These are phyloP conservation scores for Chironex yamaguchii DNA, from an alignment of 30 jellyfish, hydroid and myxozoan genomes.

Conservation along the genomic window DNA sequence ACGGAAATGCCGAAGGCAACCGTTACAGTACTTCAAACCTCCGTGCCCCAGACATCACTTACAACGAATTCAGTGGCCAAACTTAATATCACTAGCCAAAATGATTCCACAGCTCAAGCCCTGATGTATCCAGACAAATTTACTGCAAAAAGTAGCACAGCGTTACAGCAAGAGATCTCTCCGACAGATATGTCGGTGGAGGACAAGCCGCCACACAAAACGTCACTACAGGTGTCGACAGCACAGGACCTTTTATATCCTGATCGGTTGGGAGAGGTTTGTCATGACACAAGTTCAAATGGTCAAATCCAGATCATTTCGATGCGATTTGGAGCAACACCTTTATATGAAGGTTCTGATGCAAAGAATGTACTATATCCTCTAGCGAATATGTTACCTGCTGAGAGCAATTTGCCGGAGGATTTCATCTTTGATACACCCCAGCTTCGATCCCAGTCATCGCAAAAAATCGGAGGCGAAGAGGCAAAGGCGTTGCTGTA, in stretches of 20 bases:
- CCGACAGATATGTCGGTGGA: not conserved
- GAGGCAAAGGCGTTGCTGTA: conserved; percentile 66
- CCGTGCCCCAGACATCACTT: not conserved
- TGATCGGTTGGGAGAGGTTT: too few relatives aligned
- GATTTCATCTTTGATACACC: not conserved
- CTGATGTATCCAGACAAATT: not conserved
- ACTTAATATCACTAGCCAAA: too few relatives aligned
- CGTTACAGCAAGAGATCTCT: not conserved
- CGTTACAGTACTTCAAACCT: not conserved
- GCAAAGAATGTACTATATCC: not conserved
- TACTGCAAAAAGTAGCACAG: not conserved
- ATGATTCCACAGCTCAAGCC: not conserved
- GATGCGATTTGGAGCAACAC: not conserved
- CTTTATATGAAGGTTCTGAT: not conserved
- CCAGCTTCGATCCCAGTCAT: not conserved
- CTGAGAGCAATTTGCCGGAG: not conserved
- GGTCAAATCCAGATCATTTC: not conserved
- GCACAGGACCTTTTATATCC: not conserved
- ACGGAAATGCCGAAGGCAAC: not conserved
- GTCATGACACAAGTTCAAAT: not conserved
- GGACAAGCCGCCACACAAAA: too few relatives aligned
- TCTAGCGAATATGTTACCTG: not conserved
- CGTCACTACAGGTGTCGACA: too few relatives aligned
- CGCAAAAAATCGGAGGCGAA: conserved; percentile 29
- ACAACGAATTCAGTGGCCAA: too few relatives aligned